Conservation (phyloP, 2,888 invertebrate species). For the Icerya purchasi region DNA sequence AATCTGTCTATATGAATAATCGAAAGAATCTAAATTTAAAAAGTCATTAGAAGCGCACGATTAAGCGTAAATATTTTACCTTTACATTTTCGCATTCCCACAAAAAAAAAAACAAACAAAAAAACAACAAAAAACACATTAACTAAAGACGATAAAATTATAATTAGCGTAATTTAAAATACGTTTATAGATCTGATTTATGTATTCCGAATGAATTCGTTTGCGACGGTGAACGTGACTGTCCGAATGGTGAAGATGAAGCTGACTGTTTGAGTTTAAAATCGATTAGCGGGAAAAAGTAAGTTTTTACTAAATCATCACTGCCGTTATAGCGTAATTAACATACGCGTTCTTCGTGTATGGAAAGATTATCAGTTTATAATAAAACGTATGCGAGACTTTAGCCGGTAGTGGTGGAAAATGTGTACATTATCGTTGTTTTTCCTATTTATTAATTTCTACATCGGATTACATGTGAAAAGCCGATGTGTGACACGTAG, state of each 20-base stretch:
- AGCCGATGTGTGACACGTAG: no score
- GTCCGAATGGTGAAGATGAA: constrained; percentile 54
- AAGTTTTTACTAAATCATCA: constrained; percentile 1
- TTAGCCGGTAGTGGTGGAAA: background rate
- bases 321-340: no score
- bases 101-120: no score
- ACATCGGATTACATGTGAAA: background rate
- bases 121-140: no score
- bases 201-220: constrained; percentile 52
- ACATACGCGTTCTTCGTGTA: no score
- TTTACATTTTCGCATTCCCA: no score
- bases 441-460: background rate
- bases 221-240: constrained; percentile 53
- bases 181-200: constrained; percentile 27
- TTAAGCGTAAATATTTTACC: no score
- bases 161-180: no score
- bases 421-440: background rate
- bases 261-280: constrained; percentile 35
- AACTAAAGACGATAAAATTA: no score
- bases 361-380: background rate
- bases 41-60: no score
- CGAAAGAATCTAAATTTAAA: no score
- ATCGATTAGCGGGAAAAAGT: constrained; percentile 18
- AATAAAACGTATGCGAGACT: constrained; percentile 3
- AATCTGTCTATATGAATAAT: no score